Evolutionary conservation across 2,113 vertebrate genomes (phyloP).

Genomic region (Paramormyrops kingsleyae): DNA sequence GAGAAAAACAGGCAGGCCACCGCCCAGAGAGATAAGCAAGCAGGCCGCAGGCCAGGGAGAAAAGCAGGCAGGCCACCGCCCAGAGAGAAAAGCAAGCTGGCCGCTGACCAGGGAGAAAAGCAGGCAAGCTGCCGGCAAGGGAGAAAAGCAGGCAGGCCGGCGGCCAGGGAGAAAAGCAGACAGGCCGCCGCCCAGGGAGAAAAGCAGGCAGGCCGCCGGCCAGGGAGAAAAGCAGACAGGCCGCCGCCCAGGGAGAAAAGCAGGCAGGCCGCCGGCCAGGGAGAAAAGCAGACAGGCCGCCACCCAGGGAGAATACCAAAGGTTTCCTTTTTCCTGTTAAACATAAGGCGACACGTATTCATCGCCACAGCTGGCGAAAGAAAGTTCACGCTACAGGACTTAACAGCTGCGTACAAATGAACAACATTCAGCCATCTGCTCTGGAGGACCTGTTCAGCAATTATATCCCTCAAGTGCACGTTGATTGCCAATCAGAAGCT

Average conservation of each 20-base stretch:
- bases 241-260: background rate
- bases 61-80: too few relatives aligned
- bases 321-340: background rate
- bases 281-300: background rate
- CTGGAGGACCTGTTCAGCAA: constrained; percentile 41
- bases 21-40: too few relatives aligned
- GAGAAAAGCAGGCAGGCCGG: too few relatives aligned
- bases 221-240: too few relatives aligned
- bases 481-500: constrained; percentile 32
- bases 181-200: too few relatives aligned
- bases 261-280: too few relatives aligned
- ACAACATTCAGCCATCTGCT: constrained; percentile 41
- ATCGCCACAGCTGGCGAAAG: constrained; percentile 21
- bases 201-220: too few relatives aligned
- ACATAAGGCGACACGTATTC: constrained; percentile 17
- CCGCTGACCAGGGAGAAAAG: too few relatives aligned
- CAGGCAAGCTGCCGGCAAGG: too few relatives aligned
- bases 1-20: too few relatives aligned
- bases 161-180: too few relatives aligned
- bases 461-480: constrained; percentile 31
- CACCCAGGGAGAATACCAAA: background rate
- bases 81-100: background rate
- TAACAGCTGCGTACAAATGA: constrained; percentile 38
- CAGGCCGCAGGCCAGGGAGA: too few relatives aligned
- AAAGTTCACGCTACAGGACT: constrained; percentile 24